Base-by-base conservation (phyloP, 1,140 invertebrate species). In the Lethocerus indicus region DNA sequence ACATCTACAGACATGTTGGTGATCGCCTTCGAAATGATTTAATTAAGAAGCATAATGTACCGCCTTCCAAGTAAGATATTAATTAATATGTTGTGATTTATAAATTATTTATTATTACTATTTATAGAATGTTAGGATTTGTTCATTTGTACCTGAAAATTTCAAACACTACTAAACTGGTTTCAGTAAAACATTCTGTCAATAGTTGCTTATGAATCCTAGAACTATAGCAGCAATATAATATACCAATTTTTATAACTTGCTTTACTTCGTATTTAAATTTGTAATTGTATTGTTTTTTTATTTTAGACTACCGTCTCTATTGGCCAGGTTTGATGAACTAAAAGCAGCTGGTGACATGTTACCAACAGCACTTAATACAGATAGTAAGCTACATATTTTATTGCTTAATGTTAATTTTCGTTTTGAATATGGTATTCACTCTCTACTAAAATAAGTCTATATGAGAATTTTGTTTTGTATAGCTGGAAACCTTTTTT, bases 1-100 rank as follows among this genome's bases (percentile, higher is more conserved):
- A 93, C 63, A 81, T 94, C 24, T 95, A 95, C 64, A 78, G 86
- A 60, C 89, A 94, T 65, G 87, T 94, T 43, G 91, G 91, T 55
- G 91, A 96, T 62, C 76, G 81, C 64, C 69, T 96, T 40, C 65
- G 88, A 55, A 65, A 74, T 39, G 90, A 95, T 66, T 67, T 96
- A 45, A 73, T 79, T 56, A 82, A 79, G 60, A 88, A 88, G 60
- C 78, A 86, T 57, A 65, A 77, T 36, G 74, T 94, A 47, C 83
- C 87, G 7, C 74, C 79, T 40, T 71, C 81, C 14, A 93, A 88
- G 77, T 76, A 62, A 67, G 72, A 67, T 29, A 46, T 14, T 9
- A 9, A 9, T 41, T 32, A n/a, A 9, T n/a, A 32, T 32, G 29
- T 32, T 32, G 29, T 32, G n/a, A 32, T 9, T 9, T 46, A 58